phyloP scores from a whole-genome alignment of 2,797 vertebrate species.

The Lepilemur septentrionalis region DNA sequence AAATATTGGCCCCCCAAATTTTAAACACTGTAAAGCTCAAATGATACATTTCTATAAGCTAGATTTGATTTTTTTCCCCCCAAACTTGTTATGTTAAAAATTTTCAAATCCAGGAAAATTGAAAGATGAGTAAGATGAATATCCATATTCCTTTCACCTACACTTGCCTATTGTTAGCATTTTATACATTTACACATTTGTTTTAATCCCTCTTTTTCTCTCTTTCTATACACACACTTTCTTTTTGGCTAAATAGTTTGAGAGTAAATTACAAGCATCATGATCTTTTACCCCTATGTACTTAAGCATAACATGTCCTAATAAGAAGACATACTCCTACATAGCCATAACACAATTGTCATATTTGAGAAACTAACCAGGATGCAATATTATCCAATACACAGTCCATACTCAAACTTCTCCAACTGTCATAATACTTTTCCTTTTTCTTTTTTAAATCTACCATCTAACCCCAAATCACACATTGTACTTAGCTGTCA shows the following conservation, averaged over 20 bases:
- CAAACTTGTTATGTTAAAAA: background rate
- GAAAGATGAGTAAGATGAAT: constrained; percentile 2
- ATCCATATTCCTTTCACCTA: background rate
- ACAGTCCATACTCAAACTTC: background rate
- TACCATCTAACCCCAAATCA: background rate
- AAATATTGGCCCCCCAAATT: background rate
- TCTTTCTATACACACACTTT: background rate
- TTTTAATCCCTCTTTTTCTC: background rate
- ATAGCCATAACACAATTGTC: background rate
- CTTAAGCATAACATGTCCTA: background rate
- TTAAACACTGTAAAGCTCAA: background rate
- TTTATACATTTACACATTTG: background rate
- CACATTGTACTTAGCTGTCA: background rate
- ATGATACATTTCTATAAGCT: background rate
- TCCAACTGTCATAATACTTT: background rate
- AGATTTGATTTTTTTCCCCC: background rate
- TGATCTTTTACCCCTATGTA: background rate
- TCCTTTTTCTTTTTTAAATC: background rate
- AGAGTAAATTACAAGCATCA: background rate
- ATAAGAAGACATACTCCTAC: background rate
- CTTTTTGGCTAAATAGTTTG: background rate
- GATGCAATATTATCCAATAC: background rate
- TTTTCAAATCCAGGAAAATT: background rate
- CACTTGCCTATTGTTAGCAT: background rate
- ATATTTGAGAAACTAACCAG: background rate